phyloP scores from a whole-genome alignment of 2,888 invertebrate genomes.

The Rhorus exstirpatorius region DNA sequence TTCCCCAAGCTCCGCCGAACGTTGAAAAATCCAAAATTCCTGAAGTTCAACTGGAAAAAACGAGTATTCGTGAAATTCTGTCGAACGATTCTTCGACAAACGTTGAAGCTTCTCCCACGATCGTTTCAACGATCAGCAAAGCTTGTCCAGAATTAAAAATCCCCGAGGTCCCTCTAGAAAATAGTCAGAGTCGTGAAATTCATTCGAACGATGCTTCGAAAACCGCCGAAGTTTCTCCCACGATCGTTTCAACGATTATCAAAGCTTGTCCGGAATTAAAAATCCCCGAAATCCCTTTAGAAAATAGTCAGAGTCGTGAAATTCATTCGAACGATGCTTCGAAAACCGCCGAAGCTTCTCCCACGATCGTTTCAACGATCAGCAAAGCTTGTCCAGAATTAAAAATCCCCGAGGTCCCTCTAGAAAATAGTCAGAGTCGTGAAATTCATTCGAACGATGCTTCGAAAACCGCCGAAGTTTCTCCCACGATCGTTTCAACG shows the following conservation, averaged over 20 bases:
- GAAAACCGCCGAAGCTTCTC: constrained; percentile 6
- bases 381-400: neutral
- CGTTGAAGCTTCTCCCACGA: neutral
- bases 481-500: constrained; percentile 13
- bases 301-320: neutral
- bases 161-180: neutral
- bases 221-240: neutral
- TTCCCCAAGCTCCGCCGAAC: neutral
- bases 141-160: neutral
- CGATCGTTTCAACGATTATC: neutral
- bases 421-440: constrained; percentile 1
- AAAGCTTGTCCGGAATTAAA: neutral
- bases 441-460: neutral
- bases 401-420: neutral
- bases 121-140: neutral
- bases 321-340: neutral
- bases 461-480: constrained; percentile 29
- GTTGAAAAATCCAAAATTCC: neutral
- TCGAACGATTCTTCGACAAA: neutral
- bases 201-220: neutral
- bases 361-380: constrained; percentile 2
- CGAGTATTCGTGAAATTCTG: neutral
- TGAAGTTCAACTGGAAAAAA: neutral
- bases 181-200: neutral
- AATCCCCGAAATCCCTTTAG: neutral